Base-by-base conservation (phyloP, 2,113 vertebrate genomes). In the Dunckerocampus dactyliophorus region DNA sequence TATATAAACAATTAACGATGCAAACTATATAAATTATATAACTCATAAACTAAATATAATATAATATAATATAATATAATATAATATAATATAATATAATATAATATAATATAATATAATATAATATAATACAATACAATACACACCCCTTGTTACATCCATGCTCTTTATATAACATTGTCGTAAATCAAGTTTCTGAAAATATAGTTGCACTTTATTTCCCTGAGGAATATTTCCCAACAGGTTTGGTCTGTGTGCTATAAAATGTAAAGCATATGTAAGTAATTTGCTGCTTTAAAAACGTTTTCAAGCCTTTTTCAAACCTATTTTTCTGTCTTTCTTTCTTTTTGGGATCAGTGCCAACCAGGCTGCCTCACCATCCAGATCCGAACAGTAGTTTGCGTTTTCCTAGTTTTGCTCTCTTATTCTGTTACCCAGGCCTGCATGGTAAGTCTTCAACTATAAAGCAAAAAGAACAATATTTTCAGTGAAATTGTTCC, bases 351-450 rank as follows among this genome's bases (percentile, higher is more conserved):
- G 34, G 61, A 78, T 66, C 52, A 99, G 97, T 99, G 97, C 87
- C 93, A 97, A 87, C 97, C 96, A 59, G 94, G 95, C 71, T 99
- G 95, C 93, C 95, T 99, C 85, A 98, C 95, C 61, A 94, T 98
- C 85, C 93, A 93, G 89, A 97, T 99, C 80, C 90, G 95, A 81
- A 98, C 97, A 0, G 86, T 92, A 72, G 85, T 99, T 62, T 97
- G 91, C 80, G 83, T 95, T 70, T 94, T 95, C 87, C 92, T 98
- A 19, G 94, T 92, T 63, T 88, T 96, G 76, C 89, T 99, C 78
- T 93, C 93, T 82, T 99, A 95, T 81, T 93, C 95, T 0, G 91
- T 98, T 54, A 94, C 95, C 70, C 96, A 98, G 91, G 94, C 94
- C 65, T 97, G 93, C 81, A 93, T 98, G 95, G 97, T 99, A 73